Evolutionary conservation across 1,140 invertebrate species (phyloP).

Genomic region (Subanguina moxae): DNA sequence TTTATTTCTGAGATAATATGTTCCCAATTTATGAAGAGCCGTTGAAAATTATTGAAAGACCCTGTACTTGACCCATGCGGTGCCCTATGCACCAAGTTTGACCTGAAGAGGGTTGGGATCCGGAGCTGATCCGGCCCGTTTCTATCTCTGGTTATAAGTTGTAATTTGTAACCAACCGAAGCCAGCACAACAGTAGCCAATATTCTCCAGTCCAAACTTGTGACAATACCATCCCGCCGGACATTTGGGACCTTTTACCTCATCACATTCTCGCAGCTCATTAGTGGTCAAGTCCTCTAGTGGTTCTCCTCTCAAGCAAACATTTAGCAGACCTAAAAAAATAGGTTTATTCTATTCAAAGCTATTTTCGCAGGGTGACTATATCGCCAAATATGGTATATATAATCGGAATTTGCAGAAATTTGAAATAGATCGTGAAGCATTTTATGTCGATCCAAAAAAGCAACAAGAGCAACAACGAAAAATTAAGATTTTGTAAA

Average conservation of each 20-base stretch:
- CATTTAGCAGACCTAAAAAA: conserved; percentile 50
- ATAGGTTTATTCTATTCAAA: conserved; percentile 8
- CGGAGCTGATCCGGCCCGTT: not conserved
- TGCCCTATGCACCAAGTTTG: too few species aligned
- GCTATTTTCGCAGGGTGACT: not conserved
- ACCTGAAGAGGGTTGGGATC: too few species aligned
- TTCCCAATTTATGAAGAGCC: too few species aligned
- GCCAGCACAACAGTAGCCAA: conserved; percentile 50
- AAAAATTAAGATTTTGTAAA: too few species aligned
- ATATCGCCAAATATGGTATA: not conserved
- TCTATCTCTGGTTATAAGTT: not conserved
- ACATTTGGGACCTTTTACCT: conserved; percentile 29
- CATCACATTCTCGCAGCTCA: conserved; percentile 29
- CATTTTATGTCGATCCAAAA: too few species aligned
- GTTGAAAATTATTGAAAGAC: too few species aligned
- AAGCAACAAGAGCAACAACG: too few species aligned
- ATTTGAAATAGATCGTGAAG: too few species aligned
- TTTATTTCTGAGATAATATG: conserved; percentile 20
- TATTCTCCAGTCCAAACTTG: conserved; percentile 36
- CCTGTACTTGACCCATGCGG: too few species aligned
- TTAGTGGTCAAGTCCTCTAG: conserved; percentile 29
- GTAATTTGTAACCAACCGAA: conserved; percentile 16
- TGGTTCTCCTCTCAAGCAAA: conserved; percentile 47
- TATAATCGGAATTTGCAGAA: too few species aligned
- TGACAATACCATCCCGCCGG: conserved; percentile 51